Evolutionary conservation across 2,113 vertebrate genomes (phyloP), one percentile per base, ranked within the genome.

Genomic region (Rallus limicola): DNA sequence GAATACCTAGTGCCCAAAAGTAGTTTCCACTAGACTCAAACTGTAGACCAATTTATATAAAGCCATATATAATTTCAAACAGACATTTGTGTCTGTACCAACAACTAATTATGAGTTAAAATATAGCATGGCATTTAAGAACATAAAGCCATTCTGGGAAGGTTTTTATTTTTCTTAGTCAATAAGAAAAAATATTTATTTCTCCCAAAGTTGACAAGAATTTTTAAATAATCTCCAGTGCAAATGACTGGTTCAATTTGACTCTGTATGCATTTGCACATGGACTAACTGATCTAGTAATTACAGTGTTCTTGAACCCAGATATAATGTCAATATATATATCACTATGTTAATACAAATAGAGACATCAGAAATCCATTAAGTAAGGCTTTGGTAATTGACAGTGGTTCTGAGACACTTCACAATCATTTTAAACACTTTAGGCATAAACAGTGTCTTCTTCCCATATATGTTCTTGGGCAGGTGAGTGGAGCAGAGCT

Each of bases 391-490:
- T 90, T 33, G 48, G 23, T 15, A 52, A 79, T 29, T 24, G 28
- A 5, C 25, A 46, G 20, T n/a, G 50, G 8, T 62, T 81, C 34
- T 81, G 33, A 86, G 60, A 62, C 2, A 18, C 5, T 38, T 10
- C 40, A 74, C 33, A 80, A 81, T 48, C 14, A 48, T 31, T 60
- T 68, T 56, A 34, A 64, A 38, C 5, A 13, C 38, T 58, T 80
- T 33, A 72, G 50, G 63, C 75, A 16, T 62, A 11, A 82, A 71
- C 4, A 38, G 21, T 8, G 4, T 18, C n/a, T 26, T 70, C 13
- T 70, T 23, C 16, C 16, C 3, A 4, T 3, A 17, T 76, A 31
- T 2, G 0, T 26, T 72, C 28, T 59, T n/a, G 15, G 4, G n/a
- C 16, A n/a, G 14, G 28, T 33, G 20, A 60, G 28, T 10, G 9